Percentiles rank a stretch among this genome's conserved stretches.
phyloP scores from a whole-genome alignment of 2,113 vertebrate species.

The Bos javanicus region DNA sequence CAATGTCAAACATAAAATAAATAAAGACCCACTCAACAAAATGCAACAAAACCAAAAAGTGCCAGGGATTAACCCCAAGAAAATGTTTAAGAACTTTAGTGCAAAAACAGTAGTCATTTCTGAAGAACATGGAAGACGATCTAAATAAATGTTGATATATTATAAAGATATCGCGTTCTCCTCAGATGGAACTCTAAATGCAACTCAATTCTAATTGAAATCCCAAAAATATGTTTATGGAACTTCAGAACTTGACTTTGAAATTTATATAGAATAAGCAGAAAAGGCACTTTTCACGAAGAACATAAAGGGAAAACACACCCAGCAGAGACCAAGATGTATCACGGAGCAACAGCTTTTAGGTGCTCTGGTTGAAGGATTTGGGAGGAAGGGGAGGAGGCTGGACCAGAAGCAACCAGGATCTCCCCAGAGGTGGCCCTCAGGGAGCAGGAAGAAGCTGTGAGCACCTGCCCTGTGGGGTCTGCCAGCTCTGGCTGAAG shows the following conservation, averaged over 20 bases:
- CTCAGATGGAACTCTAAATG: not conserved
- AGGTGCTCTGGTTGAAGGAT: not conserved
- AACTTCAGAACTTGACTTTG: not conserved
- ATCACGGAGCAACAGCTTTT: not conserved
- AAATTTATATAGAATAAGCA: not conserved
- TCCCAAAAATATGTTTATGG: not conserved
- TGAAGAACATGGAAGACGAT: not conserved
- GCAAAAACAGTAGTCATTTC: not conserved
- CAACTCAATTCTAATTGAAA: not conserved
- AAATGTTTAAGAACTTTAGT: not conserved
- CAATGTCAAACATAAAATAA: not conserved
- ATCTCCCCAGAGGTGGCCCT: fast-evolving
- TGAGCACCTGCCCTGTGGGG: not conserved
- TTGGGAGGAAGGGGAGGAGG: not conserved
- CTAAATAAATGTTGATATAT: not conserved
- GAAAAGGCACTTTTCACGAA: not conserved
- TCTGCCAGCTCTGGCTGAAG: not conserved
- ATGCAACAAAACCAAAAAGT: not conserved
- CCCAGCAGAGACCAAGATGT: not conserved
- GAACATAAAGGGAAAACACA: not conserved
- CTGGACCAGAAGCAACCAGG: not conserved
- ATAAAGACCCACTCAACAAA: not conserved
- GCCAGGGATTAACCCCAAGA: not conserved
- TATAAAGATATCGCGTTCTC: not conserved
- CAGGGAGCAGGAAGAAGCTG: not conserved